Evolutionary conservation across 2,888 invertebrate genomes (phyloP).

Genomic region (Neria commutata): DNA sequence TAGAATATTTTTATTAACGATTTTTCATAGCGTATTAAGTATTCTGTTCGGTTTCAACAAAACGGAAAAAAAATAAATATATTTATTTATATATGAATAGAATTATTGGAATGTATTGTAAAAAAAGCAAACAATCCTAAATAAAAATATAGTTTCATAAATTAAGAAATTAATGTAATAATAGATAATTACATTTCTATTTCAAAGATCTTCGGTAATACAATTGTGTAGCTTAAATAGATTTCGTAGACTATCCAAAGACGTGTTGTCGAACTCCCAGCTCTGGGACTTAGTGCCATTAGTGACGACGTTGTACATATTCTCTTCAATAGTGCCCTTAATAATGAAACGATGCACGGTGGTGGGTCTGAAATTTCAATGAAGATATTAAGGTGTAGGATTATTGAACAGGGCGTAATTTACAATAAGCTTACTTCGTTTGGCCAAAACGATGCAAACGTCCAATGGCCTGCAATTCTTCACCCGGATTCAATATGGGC

Average conservation of each 20-base stretch:
- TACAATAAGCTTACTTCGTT: constrained; percentile 64
- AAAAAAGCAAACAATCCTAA: not conserved
- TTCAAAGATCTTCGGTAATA: not conserved
- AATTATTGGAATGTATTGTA: not conserved
- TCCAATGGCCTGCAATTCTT: constrained; percentile 79
- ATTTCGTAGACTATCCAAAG: constrained; percentile 41
- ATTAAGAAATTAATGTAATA: no score
- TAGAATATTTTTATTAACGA: no score
- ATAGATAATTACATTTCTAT: no score
- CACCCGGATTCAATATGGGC: constrained; percentile 74
- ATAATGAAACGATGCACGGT: constrained; percentile 75
- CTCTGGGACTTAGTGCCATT: constrained; percentile 52
- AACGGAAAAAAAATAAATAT: not conserved
- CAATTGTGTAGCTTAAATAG: constrained; percentile 39
- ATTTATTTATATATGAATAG: not conserved
- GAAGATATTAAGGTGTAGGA: no score
- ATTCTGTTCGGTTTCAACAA: not conserved
- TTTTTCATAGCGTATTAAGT: no score
- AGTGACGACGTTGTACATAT: constrained; percentile 65
- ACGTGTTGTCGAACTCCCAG: constrained; percentile 52
- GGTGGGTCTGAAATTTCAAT: constrained; percentile 62
- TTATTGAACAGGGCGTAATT: no score
- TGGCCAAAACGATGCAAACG: constrained; percentile 82
- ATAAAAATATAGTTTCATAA: no score
- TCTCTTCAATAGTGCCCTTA: constrained; percentile 73